Base-by-base conservation (phyloP, 2,113 vertebrate species). In the Calidris pugnax region DNA sequence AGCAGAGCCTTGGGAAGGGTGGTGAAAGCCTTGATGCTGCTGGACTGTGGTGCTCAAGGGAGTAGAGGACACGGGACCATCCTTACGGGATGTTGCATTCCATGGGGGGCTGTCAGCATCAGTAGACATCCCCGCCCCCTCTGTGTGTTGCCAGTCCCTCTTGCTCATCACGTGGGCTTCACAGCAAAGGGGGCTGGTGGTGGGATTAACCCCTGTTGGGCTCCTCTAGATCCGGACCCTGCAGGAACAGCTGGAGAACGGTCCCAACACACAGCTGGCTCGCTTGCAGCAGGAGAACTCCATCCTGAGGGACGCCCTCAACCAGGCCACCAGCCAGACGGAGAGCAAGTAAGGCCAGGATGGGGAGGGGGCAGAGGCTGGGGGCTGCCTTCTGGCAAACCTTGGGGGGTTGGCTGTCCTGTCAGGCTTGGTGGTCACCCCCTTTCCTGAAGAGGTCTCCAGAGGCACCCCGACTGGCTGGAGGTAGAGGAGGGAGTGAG, bases 241-340 rank as follows among this genome's bases (percentile, higher is more conserved):
- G 68, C 99, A 99, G 98, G 99, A 99, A 15, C 99, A 99, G 96
- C 97, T 99, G 90, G 99, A 99, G 94, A 99, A 99, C 2, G 99
- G 99, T 18, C 99, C 99, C 75, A 99, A 98, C 87, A 98, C 99
- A 0, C 99, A 99, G 93, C 98, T 99, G 60, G 98, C 99, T 67
- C 98, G 99, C 59, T 96, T 99, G 32, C 99, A 99, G 97, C 99
- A 99, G 95, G 99, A 99, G 97, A 99, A 99, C 97, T 98, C 99
- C n/a, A 99, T 99, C 95, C 98, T 99, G 57, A 98, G 99, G 22
- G 99, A 99, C 0, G 99, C 99, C n/a, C 98, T 99, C 91, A 99
- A 99, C 97, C 99, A 99, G 97, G 99, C 99, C 74, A 99, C 99
- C 1, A 99, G 99, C 97, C 99, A 99, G 97, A 98, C 96, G 30